Conservation (phyloP, 2,888 invertebrate genomes). For the Pyrrhia umbra region DNA sequence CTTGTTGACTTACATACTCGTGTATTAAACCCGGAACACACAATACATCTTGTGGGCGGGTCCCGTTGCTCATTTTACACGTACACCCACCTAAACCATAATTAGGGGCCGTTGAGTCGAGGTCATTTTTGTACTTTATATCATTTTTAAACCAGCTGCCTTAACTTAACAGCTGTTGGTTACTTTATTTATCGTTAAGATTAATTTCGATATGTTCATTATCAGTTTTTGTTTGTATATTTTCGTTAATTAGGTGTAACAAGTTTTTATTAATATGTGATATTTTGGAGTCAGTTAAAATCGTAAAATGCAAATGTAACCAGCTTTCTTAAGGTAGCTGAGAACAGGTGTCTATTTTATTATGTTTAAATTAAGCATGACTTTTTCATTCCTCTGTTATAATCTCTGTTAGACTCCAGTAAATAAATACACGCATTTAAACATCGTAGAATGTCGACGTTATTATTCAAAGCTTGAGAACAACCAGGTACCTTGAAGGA, state of each 20-base stretch:
- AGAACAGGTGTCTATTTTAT: not conserved
- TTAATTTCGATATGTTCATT: constrained; percentile 18
- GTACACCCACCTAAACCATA: constrained; percentile 62
- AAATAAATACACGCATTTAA: too few relatives aligned
- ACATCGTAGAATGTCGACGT: not conserved
- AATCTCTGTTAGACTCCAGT: too few relatives aligned
- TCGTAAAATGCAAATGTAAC: constrained; percentile 21
- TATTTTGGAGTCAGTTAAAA: constrained; percentile 10
- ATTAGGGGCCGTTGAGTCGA: constrained; percentile 62
- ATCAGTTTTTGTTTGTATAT: constrained; percentile 11
- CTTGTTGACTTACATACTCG: constrained; percentile 40
- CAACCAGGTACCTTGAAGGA: not conserved
- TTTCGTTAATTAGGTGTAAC: constrained; percentile 38
- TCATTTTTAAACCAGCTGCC: constrained; percentile 52
- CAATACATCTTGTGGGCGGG: constrained; percentile 60
- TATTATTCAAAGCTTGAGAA: not conserved
- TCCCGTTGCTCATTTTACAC: constrained; percentile 61
- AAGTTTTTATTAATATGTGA: not conserved
- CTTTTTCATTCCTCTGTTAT: not conserved
- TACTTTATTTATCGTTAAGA: constrained; percentile 17
- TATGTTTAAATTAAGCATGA: not conserved
- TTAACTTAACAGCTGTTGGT: constrained; percentile 48
- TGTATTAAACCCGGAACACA: constrained; percentile 67
- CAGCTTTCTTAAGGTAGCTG: not conserved
- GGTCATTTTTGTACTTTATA: constrained; percentile 54